phyloP scores from a whole-genome alignment of 2,797 vertebrate genomes.

The Poeciliopsis turneri region DNA sequence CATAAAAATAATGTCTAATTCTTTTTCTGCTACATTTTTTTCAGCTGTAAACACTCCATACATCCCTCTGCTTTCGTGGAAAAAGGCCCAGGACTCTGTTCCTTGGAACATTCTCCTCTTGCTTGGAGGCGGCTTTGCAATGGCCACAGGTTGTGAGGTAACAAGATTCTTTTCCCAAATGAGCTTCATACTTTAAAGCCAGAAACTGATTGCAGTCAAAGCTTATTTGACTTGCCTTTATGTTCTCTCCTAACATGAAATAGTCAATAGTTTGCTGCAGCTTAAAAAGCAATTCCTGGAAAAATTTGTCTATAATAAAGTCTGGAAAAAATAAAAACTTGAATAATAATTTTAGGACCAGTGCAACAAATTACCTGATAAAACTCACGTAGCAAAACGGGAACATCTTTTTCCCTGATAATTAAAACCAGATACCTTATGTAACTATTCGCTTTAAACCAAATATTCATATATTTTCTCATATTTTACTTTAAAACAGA shows the following conservation, averaged over 20 bases:
- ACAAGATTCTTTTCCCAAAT: constrained; percentile 56
- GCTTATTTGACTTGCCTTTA: not conserved
- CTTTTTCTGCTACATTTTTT: constrained; percentile 30
- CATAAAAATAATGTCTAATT: not conserved
- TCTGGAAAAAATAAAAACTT: not conserved
- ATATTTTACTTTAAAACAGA: not conserved
- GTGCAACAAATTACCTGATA: not conserved
- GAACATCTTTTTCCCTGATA: not conserved
- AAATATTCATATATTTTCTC: not conserved
- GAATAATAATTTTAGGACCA: not conserved
- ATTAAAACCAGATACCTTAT: not conserved
- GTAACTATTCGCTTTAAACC: not conserved
- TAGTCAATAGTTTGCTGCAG: not conserved
- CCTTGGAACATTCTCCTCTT: constrained; percentile 97
- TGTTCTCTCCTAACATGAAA: not conserved
- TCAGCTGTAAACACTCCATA: constrained; percentile 87
- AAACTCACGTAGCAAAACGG: not conserved
- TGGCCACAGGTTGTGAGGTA: constrained; percentile 98
- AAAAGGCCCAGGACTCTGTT: constrained; percentile 90
- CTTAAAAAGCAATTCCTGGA: not conserved
- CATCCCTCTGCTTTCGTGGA: constrained; percentile 91
- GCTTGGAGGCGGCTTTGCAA: constrained; percentile 95
- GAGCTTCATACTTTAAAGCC: not conserved
- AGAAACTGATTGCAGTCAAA: not conserved
- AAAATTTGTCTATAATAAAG: not conserved